These are phyloP conservation scores for Syrmaticus mikado DNA, from an alignment of 2,113 vertebrate species.

Conservation along the genomic window DNA sequence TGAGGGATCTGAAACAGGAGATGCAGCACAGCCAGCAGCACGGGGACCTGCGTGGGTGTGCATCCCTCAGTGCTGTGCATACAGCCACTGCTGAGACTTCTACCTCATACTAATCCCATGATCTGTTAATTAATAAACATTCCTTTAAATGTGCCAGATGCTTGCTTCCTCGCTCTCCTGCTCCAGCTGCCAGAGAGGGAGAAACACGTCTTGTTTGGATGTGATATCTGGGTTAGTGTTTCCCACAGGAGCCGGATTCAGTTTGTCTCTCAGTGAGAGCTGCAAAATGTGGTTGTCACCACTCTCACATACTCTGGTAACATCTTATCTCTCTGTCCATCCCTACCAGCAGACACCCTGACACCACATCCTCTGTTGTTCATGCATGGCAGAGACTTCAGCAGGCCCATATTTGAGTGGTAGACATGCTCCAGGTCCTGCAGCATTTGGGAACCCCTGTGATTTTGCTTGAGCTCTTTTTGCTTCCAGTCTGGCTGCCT, in stretches of 20 bases:
- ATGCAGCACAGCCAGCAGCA: too few relatives aligned
- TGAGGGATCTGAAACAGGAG: fast-evolving
- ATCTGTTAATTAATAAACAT: neutral
- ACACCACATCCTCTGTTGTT: too few relatives aligned
- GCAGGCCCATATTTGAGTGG: neutral
- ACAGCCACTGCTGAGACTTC: neutral
- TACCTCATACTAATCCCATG: neutral
- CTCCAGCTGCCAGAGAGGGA: neutral
- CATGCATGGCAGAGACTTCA: neutral
- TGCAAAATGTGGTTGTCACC: neutral
- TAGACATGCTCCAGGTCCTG: neutral
- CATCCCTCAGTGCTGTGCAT: neutral
- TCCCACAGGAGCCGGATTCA: neutral
- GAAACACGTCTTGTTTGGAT: neutral
- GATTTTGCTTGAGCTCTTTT: neutral
- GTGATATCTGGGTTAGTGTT: neutral
- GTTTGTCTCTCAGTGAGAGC: neutral
- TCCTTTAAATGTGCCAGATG: neutral
- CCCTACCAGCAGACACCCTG: too few relatives aligned
- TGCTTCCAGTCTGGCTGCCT: neutral
- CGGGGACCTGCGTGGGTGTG: neutral
- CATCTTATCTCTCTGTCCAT: neutral
- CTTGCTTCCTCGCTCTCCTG: neutral
- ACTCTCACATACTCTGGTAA: neutral
- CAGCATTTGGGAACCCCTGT: neutral